These are phyloP conservation scores for Thymelicus acteon DNA, from an alignment of 2,888 invertebrate species.

Conservation along the genomic window DNA sequence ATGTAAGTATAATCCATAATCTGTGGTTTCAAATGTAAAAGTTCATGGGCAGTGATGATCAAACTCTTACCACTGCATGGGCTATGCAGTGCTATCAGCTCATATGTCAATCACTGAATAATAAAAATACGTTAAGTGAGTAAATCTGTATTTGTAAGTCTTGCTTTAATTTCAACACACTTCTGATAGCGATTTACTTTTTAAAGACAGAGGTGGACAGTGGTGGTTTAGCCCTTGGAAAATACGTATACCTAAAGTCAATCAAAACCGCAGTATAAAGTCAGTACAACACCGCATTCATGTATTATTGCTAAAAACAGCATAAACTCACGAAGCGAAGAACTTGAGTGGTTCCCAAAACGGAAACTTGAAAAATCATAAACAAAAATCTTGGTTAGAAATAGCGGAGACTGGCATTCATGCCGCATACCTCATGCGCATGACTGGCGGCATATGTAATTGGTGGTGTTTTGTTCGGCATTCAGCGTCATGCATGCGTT, in stretches of 20 bases:
- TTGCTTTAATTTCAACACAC: too few species aligned
- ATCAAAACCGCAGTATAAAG: neutral
- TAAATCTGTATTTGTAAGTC: too few species aligned
- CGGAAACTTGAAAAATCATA: slow-evolving; percentile 22
- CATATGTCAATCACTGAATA: too few species aligned
- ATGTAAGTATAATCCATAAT: too few species aligned
- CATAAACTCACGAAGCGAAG: slow-evolving; percentile 15
- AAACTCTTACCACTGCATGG: too few species aligned
- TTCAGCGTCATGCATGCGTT: slow-evolving; percentile 22
- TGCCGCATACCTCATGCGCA: slow-evolving; percentile 10
- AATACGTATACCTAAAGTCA: neutral
- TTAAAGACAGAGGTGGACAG: too few species aligned
- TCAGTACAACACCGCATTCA: slow-evolving; percentile 11
- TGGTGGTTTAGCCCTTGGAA: too few species aligned
- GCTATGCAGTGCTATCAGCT: too few species aligned
- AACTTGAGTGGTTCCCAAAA: slow-evolving; percentile 9
- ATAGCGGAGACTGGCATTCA: slow-evolving; percentile 18
- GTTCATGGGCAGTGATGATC: too few species aligned
- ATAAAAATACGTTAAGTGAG: too few species aligned
- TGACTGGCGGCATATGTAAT: slow-evolving; percentile 19
- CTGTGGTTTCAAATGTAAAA: too few species aligned
- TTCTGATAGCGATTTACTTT: too few species aligned
- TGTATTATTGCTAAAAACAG: slow-evolving; percentile 32
- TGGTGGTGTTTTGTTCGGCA: slow-evolving; percentile 32
- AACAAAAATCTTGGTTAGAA: slow-evolving; percentile 35